These are phyloP conservation scores for Drosophila santomea DNA, from an alignment of 1,140 invertebrate species.

Conservation along the genomic window DNA sequence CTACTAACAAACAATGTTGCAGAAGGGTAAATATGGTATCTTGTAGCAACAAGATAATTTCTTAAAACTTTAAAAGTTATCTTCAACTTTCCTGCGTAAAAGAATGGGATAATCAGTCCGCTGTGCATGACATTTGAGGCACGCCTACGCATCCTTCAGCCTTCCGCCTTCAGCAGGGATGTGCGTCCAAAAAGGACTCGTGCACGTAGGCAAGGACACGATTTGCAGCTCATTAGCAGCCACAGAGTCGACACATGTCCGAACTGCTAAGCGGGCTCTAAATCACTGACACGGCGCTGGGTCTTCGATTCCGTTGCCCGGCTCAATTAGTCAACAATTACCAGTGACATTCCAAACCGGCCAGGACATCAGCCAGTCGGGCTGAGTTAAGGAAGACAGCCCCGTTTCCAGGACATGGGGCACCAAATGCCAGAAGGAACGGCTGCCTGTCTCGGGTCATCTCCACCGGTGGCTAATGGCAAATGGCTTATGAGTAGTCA, in stretches of 20 bases:
- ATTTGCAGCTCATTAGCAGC: slow-evolving; percentile 81
- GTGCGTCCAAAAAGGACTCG: slow-evolving; percentile 38
- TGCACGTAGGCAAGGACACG: slow-evolving; percentile 69
- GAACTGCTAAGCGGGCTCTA: slow-evolving; percentile 78
- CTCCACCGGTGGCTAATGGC: slow-evolving; percentile 16
- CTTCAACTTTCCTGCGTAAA: background rate
- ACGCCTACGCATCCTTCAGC: slow-evolving; percentile 8
- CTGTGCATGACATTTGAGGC: slow-evolving; percentile 25
- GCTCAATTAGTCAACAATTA: slow-evolving; percentile 81
- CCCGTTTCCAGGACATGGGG: slow-evolving; percentile 8
- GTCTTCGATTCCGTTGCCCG: slow-evolving; percentile 47
- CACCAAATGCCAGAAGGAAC: background rate
- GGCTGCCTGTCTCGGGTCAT: slow-evolving; percentile 32
- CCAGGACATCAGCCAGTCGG: slow-evolving; percentile 19
- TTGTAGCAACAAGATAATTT: too few relatives aligned
- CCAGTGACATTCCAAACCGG: slow-evolving; percentile 68
- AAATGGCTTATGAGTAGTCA: slow-evolving; percentile 82
- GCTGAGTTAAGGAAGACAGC: slow-evolving; percentile 15
- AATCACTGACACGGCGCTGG: slow-evolving; percentile 60
- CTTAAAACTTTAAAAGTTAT: background rate
- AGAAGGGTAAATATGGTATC: too few relatives aligned
- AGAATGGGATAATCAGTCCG: slow-evolving; percentile 27
- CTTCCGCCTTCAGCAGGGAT: background rate
- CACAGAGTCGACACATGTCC: slow-evolving; percentile 76
- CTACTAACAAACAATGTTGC: too few relatives aligned